Base-by-base conservation (phyloP, 1,140 invertebrate genomes). In the Drosophila sp. region DNA sequence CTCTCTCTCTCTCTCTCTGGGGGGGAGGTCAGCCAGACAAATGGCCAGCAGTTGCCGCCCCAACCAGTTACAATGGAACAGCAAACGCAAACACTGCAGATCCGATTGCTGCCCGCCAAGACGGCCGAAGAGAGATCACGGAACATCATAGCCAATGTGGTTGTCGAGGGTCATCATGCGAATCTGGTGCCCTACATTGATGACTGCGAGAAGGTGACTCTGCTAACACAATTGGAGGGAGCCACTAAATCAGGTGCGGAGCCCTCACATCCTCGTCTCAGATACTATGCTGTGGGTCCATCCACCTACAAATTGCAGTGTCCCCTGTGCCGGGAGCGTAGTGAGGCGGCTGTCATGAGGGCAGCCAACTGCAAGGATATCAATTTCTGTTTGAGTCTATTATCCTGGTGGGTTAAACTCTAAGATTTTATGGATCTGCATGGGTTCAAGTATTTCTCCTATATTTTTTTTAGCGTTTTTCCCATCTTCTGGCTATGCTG, bases 401-500 rank as follows among this genome's bases (percentile, higher is more conserved):
- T 91, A 3, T 91, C 90, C 30, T 91, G 90, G 90, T 91, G 62
- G 78, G 79, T 30, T 4, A 1, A 17, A 29, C 10, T 27, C 17
- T 17, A 17, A 17, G 17, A 17, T 17, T 17, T n/a, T n/a, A n/a
- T 47, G 7, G 41, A 33, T n/a, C 23, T 11, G 38, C 1, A 30
- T 10, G 11, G 38, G 0, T 6, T 23, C 5, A 3, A 1, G 1
- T 33, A 10, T n/a, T 29, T 1, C 1, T 7, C 17, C 3, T 5
- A 35, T 30, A 2, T 40, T 27, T 25, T n/a, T 7, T 62, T 2
- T 47, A 91, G 90, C 47, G 66, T 90, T 23, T 90, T 91, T 57
- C 90, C 90, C 3, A 66, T 91, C 7, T 91, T 91, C 32, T 91
- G 90, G 87, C 61, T 91, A 30, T 91, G 90, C 40, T 91, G 90